A percentile compares a stretch with the other conserved stretches of the same genome.
Conservation (phyloP, 2,113 vertebrate genomes). For the Probosciger aterrimus region DNA sequence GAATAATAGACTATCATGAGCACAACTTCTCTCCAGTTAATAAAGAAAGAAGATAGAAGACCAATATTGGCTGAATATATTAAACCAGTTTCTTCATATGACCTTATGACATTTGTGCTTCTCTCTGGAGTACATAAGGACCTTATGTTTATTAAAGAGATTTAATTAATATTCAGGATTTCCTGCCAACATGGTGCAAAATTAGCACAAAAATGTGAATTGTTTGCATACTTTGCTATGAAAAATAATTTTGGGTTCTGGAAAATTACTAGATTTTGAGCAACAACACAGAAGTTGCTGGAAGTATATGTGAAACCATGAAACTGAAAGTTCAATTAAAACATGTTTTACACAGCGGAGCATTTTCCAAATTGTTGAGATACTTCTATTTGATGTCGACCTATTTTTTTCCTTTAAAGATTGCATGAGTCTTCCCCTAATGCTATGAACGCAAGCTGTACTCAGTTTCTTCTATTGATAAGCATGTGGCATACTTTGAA, state of each 20-base stretch:
- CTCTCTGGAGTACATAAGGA: background rate
- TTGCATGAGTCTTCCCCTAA: slow-evolving; percentile 56
- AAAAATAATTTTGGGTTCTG: background rate
- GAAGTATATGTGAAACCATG: background rate
- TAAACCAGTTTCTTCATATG: background rate
- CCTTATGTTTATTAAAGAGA: background rate
- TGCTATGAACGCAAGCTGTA: slow-evolving; percentile 38
- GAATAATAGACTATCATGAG: background rate
- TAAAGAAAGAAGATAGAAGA: background rate
- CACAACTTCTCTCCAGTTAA: background rate
- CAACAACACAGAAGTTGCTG: background rate
- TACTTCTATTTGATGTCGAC: background rate
- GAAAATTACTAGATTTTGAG: background rate
- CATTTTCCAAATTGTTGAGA: background rate
- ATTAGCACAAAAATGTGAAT: background rate
- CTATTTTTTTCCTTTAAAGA: slow-evolving; percentile 9
- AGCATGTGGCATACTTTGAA: slow-evolving; percentile 53
- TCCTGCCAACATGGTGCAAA: background rate
- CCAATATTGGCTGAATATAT: background rate
- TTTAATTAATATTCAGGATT: background rate
- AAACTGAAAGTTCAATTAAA: background rate
- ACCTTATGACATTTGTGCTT: background rate
- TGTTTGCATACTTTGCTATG: background rate
- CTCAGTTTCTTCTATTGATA: slow-evolving; percentile 49
- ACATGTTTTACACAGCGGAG: background rate